These are phyloP conservation scores for Fragum fragum DNA, from an alignment of 2,888 invertebrate genomes.

Conservation along the genomic window DNA sequence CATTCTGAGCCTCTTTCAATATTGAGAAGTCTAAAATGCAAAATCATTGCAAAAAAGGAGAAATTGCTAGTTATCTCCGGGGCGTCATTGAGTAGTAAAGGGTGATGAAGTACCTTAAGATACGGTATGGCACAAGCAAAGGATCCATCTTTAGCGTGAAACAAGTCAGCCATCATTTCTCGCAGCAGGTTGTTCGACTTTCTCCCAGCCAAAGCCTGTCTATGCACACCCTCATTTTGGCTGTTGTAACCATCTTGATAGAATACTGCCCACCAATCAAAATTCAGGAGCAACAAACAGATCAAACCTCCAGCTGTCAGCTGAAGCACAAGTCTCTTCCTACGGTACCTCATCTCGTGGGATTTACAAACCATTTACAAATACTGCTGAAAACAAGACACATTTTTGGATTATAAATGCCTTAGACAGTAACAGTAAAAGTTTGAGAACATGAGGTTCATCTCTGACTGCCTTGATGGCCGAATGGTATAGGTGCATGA, in stretches of 20 bases:
- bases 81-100: too few relatives aligned
- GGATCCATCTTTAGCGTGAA: neutral
- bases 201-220: neutral
- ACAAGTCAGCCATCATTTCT: constrained; percentile 22
- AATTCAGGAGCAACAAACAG: constrained; percentile 14
- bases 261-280: constrained; percentile 16
- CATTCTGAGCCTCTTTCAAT: too few relatives aligned
- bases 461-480: too few relatives aligned
- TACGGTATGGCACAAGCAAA: constrained; percentile 36
- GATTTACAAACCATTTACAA: neutral
- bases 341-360: constrained; percentile 6
- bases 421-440: too few relatives aligned
- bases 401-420: too few relatives aligned
- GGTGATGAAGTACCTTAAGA: constrained; percentile 46
- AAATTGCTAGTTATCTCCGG: too few relatives aligned
- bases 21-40: too few relatives aligned
- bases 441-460: too few relatives aligned
- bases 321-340: constrained; percentile 14
- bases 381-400: neutral
- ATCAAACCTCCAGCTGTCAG: constrained; percentile 16
- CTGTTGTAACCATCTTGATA: neutral
- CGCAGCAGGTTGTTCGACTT: neutral
- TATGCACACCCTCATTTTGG: neutral
- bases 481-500: too few relatives aligned
- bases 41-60: too few relatives aligned